Evolutionary conservation across 1,140 invertebrate species (phyloP), one percentile per base, ranked within the genome.

Genomic region (Parapsyche elsis): DNA sequence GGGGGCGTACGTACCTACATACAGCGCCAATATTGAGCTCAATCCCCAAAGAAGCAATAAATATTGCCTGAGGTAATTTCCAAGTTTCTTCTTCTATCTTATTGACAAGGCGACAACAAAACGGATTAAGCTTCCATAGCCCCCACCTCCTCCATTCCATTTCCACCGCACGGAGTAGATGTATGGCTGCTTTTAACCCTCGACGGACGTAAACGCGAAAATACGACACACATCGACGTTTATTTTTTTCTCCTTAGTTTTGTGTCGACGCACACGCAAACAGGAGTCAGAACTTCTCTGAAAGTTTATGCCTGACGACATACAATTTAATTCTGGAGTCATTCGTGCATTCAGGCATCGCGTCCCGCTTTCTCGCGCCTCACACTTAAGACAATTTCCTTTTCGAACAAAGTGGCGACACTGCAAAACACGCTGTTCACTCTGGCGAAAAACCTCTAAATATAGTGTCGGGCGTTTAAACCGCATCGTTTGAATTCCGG

Each of bases 21-120:
- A 14, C 19, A 49, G 46, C 64, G 21, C n/a, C 73, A 75, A 75
- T 75, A 75, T 75, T 59, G 73, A 46, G 19, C 53, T 21, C 14
- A 75, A 75, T 75, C 73, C 73, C 73, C 73, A 75, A 57, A 75
- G 73, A 75, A 59, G 73, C 73, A 75, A 75, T 75, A 75, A 75
- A 75, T 75, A 75, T 59, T 75, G 53, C 26, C 73, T 49, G 73
- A 46, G 53, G 73, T 75, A 75, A 75, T 75, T 75, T 75, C 73
- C 46, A 75, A 75, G 73, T 75, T 75, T 75, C 73, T 75, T 75
- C 46, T 46, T 75, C 73, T 75, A 75, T 75, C 73, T 75, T 75
- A 75, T 75, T 75, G 73, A 75, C 73, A 75, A 46, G 73, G 53
- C 73, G 73, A 75, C 73, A 75, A 38, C 53, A 46, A 75, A 75